These are phyloP conservation scores for Crocodylus rhombifer DNA, from an alignment of 2,797 vertebrate species.

Conservation along the genomic window DNA sequence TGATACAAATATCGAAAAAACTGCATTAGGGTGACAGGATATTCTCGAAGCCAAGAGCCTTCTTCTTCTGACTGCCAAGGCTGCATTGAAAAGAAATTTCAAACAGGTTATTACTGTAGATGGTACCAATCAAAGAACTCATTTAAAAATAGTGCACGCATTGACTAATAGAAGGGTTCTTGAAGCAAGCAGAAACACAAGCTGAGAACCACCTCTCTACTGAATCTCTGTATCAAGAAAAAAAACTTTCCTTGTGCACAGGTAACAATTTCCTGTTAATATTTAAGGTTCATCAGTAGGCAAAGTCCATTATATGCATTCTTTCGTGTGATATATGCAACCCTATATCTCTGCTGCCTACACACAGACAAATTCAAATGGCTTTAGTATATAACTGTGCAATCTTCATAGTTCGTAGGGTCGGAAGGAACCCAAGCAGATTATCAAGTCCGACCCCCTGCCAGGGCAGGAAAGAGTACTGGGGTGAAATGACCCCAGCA, in stretches of 20 bases:
- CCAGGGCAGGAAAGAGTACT: too few relatives aligned
- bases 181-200: neutral
- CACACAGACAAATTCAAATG: neutral
- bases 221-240: neutral
- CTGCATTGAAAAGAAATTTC: constrained; percentile 74
- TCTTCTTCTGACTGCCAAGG: constrained; percentile 99
- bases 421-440: too few relatives aligned
- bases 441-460: too few relatives aligned
- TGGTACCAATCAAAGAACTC: neutral
- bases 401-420: too few relatives aligned
- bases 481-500: too few relatives aligned
- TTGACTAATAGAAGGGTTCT: neutral
- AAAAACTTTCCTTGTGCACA: neutral
- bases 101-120: neutral
- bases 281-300: neutral
- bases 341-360: neutral
- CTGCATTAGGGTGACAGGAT: constrained; percentile 98
- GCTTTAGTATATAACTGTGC: neutral
- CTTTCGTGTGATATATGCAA: neutral
- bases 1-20: constrained; percentile 98
- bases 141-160: neutral
- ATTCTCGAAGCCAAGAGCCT: constrained; percentile 98
- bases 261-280: neutral
- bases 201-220: neutral
- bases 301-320: neutral